Conservation (phyloP, 1,140 invertebrate genomes). For the Diprion similis region DNA sequence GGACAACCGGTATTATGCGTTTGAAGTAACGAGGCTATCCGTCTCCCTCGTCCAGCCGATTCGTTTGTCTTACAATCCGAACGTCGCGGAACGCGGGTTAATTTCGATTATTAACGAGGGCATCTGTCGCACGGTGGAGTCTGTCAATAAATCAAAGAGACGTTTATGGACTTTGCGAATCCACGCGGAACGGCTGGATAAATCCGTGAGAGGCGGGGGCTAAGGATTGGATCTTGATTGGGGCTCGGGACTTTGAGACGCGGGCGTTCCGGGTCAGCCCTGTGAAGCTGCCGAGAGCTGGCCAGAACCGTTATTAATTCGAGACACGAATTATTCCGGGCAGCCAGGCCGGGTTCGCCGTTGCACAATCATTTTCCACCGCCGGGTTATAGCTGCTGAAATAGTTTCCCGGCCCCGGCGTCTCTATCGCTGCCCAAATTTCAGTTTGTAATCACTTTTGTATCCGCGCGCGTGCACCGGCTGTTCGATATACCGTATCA, state of each 20-base stretch:
- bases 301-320: not conserved
- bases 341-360: not conserved
- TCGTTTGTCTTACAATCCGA: not conserved
- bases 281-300: not conserved
- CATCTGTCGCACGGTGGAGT: not conserved
- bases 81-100: not conserved
- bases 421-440: not conserved
- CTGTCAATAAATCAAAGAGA: not conserved
- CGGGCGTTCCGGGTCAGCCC: not conserved
- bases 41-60: not conserved
- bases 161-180: slow-evolving; percentile 5
- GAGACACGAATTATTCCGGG: slow-evolving; percentile 4
- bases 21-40: not conserved
- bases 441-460: slow-evolving; percentile 1
- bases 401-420: no score
- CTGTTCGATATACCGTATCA: not conserved
- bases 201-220: not conserved
- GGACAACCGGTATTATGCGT: not conserved
- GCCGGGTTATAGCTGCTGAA: not conserved
- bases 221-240: not conserved
- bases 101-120: slow-evolving; percentile 7
- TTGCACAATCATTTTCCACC: not conserved
- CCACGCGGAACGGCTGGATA: not conserved
- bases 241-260: not conserved
- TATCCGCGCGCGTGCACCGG: not conserved